These are phyloP conservation scores for Pachypsylla venusta DNA, from an alignment of 1,140 invertebrate species.

Conservation along the genomic window DNA sequence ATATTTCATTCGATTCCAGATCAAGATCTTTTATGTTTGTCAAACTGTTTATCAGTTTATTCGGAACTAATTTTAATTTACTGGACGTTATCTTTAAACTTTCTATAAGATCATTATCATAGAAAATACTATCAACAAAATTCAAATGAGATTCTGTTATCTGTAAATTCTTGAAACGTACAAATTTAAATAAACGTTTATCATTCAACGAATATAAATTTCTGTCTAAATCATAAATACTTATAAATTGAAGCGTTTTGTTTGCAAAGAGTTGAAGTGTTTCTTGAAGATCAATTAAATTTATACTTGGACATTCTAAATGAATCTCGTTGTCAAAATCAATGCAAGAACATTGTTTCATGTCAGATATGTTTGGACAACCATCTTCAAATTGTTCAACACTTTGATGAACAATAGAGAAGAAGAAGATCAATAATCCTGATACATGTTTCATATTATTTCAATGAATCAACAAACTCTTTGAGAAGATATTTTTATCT, in stretches of 20 bases:
- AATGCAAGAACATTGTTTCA: slow-evolving; percentile 58
- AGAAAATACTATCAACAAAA: slow-evolving; percentile 14
- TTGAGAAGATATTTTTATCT: no score
- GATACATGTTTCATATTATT: slow-evolving; percentile 4
- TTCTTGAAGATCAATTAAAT: slow-evolving; percentile 38
- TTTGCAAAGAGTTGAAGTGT: slow-evolving; percentile 38
- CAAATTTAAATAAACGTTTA: slow-evolving; percentile 50
- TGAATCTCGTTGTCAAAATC: slow-evolving; percentile 80
- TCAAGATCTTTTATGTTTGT: slow-evolving; percentile 56
- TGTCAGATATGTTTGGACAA: slow-evolving; percentile 1
- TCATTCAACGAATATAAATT: slow-evolving; percentile 50
- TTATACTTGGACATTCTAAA: slow-evolving; percentile 69
- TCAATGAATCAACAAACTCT: no score
- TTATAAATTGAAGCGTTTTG: slow-evolving; percentile 57
- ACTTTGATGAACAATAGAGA: not conserved
- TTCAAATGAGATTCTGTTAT: slow-evolving; percentile 16
- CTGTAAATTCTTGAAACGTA: slow-evolving; percentile 14
- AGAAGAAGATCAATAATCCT: not conserved
- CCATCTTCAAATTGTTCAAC: not conserved
- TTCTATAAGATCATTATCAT: slow-evolving; percentile 46
- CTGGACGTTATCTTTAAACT: slow-evolving; percentile 65
- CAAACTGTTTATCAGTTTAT: slow-evolving; percentile 57
- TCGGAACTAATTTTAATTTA: slow-evolving; percentile 60
- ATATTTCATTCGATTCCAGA: slow-evolving; percentile 71
- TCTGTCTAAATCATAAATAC: slow-evolving; percentile 69